These are phyloP conservation scores for Actinostola sp. DNA, from an alignment of 92 coral and sea anemone species.

Conservation along the genomic window DNA sequence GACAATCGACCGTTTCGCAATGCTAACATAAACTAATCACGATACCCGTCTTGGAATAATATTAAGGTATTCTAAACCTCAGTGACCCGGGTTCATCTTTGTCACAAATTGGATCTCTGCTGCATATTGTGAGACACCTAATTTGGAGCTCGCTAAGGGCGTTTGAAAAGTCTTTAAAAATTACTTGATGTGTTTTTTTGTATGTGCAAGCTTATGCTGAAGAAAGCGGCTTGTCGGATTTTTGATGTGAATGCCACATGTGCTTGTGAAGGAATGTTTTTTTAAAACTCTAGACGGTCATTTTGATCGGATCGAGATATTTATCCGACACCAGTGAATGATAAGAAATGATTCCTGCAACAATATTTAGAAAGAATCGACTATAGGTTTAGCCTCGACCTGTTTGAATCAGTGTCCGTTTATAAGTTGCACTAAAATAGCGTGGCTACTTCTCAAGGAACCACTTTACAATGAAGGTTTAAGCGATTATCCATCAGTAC, in stretches of 20 bases:
- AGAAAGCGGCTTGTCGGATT: slow-evolving; percentile 44
- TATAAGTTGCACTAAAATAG: slow-evolving; percentile 20
- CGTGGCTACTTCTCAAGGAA: slow-evolving; percentile 33
- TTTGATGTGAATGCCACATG: slow-evolving; percentile 48
- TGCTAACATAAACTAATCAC: slow-evolving; percentile 51
- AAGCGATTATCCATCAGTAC: slow-evolving; percentile 38
- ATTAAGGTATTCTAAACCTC: slow-evolving; percentile 50
- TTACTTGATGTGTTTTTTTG: slow-evolving; percentile 30
- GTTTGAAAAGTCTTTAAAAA: slow-evolving; percentile 32
- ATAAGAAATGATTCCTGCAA: slow-evolving; percentile 25
- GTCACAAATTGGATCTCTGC: slow-evolving; percentile 38
- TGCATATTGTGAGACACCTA: slow-evolving; percentile 24
- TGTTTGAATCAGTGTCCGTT: background rate
- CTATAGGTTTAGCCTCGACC: slow-evolving; percentile 14
- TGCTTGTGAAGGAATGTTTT: slow-evolving; percentile 57
- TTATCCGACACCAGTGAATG: slow-evolving; percentile 29
- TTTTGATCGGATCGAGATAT: slow-evolving; percentile 40
- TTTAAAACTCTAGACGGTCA: slow-evolving; percentile 42
- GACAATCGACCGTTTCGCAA: slow-evolving; percentile 36
- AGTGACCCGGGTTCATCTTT: slow-evolving; percentile 52
- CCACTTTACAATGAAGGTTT: slow-evolving; percentile 45
- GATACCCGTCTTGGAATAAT: slow-evolving; percentile 32
- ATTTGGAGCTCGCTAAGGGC: slow-evolving; percentile 28
- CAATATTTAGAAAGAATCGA: slow-evolving; percentile 34
- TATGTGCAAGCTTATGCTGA: slow-evolving; percentile 32